Conservation (phyloP, 2,797 vertebrate genomes). For the Thamnophis elegans region DNA sequence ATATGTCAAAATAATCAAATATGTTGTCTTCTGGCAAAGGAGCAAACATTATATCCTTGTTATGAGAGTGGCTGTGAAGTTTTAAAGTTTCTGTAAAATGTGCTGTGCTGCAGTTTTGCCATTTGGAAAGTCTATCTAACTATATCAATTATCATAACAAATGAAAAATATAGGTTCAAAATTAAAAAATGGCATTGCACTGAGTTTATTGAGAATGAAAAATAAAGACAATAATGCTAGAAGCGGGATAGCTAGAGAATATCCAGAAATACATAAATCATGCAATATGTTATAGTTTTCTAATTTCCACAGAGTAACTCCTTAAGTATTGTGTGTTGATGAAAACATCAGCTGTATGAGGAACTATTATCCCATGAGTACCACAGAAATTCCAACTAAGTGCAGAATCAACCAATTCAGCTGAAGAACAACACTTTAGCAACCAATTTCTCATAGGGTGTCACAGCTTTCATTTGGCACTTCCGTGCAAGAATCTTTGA, state of each 20-base stretch:
- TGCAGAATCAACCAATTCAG: neutral
- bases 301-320: neutral
- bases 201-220: conserved; percentile 9
- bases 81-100: conserved; percentile 2
- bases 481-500: neutral
- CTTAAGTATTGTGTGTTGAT: neutral
- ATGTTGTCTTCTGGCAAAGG: conserved; percentile 2
- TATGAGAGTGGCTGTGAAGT: conserved; percentile 1
- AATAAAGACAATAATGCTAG: neutral
- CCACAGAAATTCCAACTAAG: neutral
- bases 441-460: neutral
- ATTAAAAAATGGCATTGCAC: neutral
- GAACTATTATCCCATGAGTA: neutral
- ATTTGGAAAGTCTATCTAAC: neutral
- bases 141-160: neutral
- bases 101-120: conserved; percentile 1
- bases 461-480: neutral
- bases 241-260: conserved; percentile 2
- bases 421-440: neutral
- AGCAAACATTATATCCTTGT: neutral
- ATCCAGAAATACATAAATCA: neutral
- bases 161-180: neutral
- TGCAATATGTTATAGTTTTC: neutral
- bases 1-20: conserved; percentile 21
- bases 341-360: neutral